Conservation (phyloP, 1,140 invertebrate species). For the Drosophila melanogaster region DNA sequence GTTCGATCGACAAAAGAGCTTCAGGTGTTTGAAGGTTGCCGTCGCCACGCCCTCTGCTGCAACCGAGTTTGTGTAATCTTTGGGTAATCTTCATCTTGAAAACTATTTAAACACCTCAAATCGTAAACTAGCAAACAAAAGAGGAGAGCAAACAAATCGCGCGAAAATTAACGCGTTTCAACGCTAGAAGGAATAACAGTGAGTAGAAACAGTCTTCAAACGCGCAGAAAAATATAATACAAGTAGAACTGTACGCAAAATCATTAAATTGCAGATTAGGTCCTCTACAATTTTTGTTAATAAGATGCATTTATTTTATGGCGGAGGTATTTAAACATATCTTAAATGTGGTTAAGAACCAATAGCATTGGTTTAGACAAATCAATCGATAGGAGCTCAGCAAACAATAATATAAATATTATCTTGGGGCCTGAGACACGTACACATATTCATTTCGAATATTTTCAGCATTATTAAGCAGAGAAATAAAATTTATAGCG, state of each 20-base stretch:
- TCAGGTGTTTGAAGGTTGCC: slow-evolving; percentile 53
- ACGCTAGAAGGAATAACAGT: slow-evolving; percentile 45
- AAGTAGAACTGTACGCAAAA: background rate
- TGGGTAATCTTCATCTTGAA: slow-evolving; percentile 40
- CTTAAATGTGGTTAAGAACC: background rate
- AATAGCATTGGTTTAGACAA: slow-evolving; percentile 18
- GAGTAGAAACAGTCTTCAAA: slow-evolving; percentile 13
- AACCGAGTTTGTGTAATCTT: slow-evolving; percentile 37
- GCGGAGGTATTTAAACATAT: slow-evolving; percentile 17
- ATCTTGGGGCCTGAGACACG: slow-evolving; percentile 46
- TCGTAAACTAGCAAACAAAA: slow-evolving; percentile 45
- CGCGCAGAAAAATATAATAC: background rate
- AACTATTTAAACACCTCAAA: slow-evolving; percentile 38
- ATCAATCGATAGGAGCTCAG: slow-evolving; percentile 47
- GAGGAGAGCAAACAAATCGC: slow-evolving; percentile 57
- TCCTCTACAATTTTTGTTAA: background rate
- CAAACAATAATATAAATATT: slow-evolving; percentile 45
- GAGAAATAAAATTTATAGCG: slow-evolving; percentile 26
- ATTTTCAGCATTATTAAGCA: slow-evolving; percentile 45
- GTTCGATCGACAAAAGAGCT: slow-evolving; percentile 40
- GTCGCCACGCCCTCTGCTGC: slow-evolving; percentile 26
- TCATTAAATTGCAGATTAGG: background rate
- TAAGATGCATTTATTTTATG: too few species aligned
- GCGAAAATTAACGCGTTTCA: slow-evolving; percentile 59
- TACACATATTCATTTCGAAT: slow-evolving; percentile 43